phyloP scores from a whole-genome alignment of 1,140 invertebrate genomes.

The Zaprionus nigranus region DNA sequence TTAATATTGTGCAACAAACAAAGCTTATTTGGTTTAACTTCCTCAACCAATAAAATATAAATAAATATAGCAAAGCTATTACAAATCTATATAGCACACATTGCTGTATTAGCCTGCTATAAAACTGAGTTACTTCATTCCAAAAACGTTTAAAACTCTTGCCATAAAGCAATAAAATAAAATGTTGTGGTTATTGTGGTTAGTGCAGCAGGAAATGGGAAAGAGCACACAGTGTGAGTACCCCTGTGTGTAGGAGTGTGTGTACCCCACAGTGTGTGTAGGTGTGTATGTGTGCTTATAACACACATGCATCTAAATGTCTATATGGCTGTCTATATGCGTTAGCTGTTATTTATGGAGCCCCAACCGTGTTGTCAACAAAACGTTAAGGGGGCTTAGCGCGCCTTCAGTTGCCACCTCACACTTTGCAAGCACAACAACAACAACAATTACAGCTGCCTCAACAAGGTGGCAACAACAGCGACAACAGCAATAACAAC shows the following conservation, averaged over 20 bases:
- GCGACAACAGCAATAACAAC: slow-evolving; percentile 45
- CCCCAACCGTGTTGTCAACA: slow-evolving; percentile 67
- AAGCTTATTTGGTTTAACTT: not conserved
- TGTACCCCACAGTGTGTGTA: no score
- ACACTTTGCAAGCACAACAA: slow-evolving; percentile 21
- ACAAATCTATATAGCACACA: not conserved
- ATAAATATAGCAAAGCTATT: not conserved
- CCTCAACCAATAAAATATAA: not conserved
- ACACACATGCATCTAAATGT: not conserved
- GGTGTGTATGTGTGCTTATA: not conserved
- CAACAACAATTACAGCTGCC: slow-evolving; percentile 49
- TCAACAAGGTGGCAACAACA: slow-evolving; percentile 11
- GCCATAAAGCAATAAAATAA: not conserved
- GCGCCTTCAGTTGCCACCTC: slow-evolving; percentile 36
- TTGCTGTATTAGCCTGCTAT: not conserved
- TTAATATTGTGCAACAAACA: not conserved
- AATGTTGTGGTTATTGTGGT: slow-evolving; percentile 1
- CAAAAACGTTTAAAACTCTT: not conserved
- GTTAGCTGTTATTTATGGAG: slow-evolving; percentile 26
- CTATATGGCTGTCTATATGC: slow-evolving; percentile 45
- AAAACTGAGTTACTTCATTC: not conserved
- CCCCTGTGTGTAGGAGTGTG: no score
- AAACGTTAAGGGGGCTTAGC: slow-evolving; percentile 75
- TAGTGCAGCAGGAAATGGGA: not conserved
- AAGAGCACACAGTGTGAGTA: not conserved